Conservation (phyloP, 2,888 invertebrate genomes). For the Melieria picta region DNA sequence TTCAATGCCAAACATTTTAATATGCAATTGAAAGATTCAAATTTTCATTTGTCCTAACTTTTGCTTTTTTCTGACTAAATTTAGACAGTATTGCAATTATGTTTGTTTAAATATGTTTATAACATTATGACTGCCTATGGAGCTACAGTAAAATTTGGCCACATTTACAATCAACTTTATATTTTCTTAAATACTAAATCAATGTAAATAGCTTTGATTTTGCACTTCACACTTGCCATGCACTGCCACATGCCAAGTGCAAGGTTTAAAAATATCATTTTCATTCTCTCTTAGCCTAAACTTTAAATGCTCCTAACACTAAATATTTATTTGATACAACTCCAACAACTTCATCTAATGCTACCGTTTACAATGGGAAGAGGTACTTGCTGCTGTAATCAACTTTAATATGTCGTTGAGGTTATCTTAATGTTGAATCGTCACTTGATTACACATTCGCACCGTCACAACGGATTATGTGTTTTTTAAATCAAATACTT, state of each 20-base stretch:
- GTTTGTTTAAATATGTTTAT: no score
- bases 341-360: not conserved
- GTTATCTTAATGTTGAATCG: not conserved
- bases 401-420: not conserved
- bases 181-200: no score
- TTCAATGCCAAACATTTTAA: no score
- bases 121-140: not conserved
- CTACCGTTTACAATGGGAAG: constrained; percentile 17
- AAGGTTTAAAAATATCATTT: no score
- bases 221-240: no score
- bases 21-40: no score
- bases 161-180: no score
- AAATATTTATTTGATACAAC: not conserved
- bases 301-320: not conserved
- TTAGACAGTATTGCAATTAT: no score
- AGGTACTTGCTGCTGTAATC: constrained; percentile 15
- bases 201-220: no score
- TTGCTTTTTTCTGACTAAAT: no score
- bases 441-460: not conserved
- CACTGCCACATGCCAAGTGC: no score
- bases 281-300: not conserved
- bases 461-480: not conserved
- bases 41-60: no score
- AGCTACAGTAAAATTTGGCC: constrained; percentile 1
- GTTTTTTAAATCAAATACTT: not conserved